Evolutionary conservation across 2,888 invertebrate species (phyloP).

Genomic region (Ashinkailepas kermadecensis): DNA sequence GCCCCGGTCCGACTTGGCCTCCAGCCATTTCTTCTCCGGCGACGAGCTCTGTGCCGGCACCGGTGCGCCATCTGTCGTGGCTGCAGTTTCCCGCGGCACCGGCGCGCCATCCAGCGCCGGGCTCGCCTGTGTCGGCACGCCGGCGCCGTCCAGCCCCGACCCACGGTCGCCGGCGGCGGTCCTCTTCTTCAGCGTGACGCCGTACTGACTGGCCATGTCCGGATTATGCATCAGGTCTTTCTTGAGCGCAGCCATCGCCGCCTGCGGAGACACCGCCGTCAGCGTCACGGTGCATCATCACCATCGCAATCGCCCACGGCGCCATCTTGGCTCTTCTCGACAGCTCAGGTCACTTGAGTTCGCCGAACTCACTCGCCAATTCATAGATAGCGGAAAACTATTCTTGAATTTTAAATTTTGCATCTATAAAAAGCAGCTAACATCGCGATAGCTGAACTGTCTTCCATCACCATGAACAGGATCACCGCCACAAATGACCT

Average conservation of each 20-base stretch:
- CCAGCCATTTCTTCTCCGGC: conserved; percentile 28
- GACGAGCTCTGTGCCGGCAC: not conserved
- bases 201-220: conserved; percentile 29
- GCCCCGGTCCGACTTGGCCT: conserved; percentile 31
- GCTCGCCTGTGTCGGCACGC: not conserved
- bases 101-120: conserved; percentile 24
- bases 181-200: not conserved
- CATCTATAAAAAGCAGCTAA: too few species aligned
- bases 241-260: conserved; percentile 33
- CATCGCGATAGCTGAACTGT: too few species aligned
- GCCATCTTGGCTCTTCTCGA: too few species aligned
- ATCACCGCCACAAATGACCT: too few species aligned
- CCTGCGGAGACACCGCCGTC: conserved; percentile 17
- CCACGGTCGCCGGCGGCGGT: conserved; percentile 25
- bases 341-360: too few species aligned
- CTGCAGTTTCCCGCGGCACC: conserved; percentile 12
- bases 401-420: too few species aligned
- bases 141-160: conserved; percentile 30
- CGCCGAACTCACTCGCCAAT: too few species aligned
- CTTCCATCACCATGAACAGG: too few species aligned
- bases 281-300: too few species aligned
- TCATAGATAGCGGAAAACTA: too few species aligned
- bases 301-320: too few species aligned
- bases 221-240: conserved; percentile 31
- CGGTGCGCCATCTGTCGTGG: not conserved